phyloP scores from a whole-genome alignment of 2,888 invertebrate genomes.

The Sturmia bella region DNA sequence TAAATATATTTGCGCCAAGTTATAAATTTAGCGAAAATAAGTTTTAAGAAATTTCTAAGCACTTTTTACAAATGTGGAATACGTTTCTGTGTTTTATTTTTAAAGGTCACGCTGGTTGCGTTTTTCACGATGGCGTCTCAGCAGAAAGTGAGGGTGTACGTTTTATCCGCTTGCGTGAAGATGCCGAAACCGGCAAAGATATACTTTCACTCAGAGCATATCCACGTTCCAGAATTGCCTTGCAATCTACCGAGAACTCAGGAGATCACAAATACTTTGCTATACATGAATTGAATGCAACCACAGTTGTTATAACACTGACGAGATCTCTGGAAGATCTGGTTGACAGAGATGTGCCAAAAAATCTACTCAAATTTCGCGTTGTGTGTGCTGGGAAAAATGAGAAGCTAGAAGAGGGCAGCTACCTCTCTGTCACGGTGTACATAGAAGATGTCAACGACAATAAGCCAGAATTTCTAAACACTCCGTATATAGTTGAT shows the following conservation, averaged over 20 bases:
- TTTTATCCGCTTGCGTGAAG: conserved; percentile 92
- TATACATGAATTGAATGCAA: conserved; percentile 87
- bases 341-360: conserved; percentile 90
- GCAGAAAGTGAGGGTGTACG: conserved; percentile 87
- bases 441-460: conserved; percentile 95
- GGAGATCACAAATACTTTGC: conserved; percentile 81
- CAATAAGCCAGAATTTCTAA: conserved; percentile 89
- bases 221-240: conserved; percentile 84
- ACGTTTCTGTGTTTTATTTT: no score
- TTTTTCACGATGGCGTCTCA: conserved; percentile 85
- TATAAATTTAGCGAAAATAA: no score
- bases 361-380: conserved; percentile 91
- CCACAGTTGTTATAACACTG: conserved; percentile 89
- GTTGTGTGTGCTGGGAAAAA: conserved; percentile 85
- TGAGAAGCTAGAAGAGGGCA: conserved; percentile 80
- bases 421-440: conserved; percentile 90
- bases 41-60: neutral
- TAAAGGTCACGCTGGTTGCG: conserved; percentile 89
- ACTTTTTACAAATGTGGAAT: conserved; percentile 72
- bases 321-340: conserved; percentile 90
- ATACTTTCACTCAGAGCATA: conserved; percentile 91
- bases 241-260: conserved; percentile 78
- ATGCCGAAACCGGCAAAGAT: conserved; percentile 89
- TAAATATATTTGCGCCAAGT: no score
- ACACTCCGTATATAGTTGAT: conserved; percentile 89